Percentiles rank a stretch among this genome's conserved stretches.
Conservation (phyloP, 2,797 vertebrate species). For the Falco biarmicus region DNA sequence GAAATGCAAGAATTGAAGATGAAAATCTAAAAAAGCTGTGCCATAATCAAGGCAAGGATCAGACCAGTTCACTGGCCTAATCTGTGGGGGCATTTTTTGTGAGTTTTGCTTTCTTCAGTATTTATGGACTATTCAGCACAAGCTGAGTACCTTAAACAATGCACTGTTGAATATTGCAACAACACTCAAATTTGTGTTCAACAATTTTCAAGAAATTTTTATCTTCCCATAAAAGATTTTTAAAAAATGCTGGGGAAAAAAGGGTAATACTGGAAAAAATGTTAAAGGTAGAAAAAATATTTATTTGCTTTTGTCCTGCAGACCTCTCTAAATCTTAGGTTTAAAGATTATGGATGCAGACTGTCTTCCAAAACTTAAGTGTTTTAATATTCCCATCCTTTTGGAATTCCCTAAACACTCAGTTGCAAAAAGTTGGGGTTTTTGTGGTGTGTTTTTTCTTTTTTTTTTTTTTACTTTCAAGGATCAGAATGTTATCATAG, state of each 20-base stretch:
- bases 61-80: neutral
- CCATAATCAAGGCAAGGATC: neutral
- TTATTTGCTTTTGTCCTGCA: neutral
- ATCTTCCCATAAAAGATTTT: neutral
- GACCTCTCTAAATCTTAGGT: neutral
- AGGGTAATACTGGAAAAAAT: neutral
- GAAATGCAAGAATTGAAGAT: neutral
- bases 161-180: neutral
- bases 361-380: neutral
- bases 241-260: rapidly evolving
- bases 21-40: neutral
- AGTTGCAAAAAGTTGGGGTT: neutral
- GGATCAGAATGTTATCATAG: neutral
- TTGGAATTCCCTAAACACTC: neutral
- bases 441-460: too few species aligned
- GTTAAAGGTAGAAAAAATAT: neutral
- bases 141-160: neutral
- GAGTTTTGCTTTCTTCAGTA: neutral
- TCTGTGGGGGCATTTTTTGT: neutral
- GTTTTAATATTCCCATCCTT: neutral
- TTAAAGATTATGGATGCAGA: neutral
- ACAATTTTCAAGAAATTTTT: neutral
- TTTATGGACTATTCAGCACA: neutral
- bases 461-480: neutral
- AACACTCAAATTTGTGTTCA: neutral